Conservation (phyloP, 2,113 vertebrate genomes). For the Bubo scandiacus region DNA sequence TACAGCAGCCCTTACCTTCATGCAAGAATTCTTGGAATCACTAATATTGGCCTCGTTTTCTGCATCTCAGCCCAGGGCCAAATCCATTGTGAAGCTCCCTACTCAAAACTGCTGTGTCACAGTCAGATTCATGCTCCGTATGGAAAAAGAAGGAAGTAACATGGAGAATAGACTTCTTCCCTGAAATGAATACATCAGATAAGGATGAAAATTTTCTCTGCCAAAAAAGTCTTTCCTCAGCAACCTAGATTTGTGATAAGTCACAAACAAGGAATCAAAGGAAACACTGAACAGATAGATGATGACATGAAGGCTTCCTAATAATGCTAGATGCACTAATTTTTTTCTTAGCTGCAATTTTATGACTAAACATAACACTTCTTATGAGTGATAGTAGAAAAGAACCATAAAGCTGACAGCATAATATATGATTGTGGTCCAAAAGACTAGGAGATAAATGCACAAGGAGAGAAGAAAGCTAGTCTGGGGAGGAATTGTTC, state of each 20-base stretch:
- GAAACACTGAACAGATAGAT: neutral
- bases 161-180: neutral
- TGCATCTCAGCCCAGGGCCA: neutral
- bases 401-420: neutral
- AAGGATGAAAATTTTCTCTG: neutral
- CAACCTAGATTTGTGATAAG: neutral
- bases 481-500: neutral
- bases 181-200: neutral
- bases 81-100: neutral
- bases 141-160: neutral
- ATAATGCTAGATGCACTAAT: neutral
- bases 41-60: neutral
- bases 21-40: neutral
- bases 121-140: neutral
- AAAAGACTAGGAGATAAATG: conserved; percentile 10
- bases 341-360: conserved; percentile 34
- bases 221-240: neutral
- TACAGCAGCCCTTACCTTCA: neutral
- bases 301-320: neutral
- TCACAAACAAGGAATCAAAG: neutral
- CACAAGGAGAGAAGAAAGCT: neutral
- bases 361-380: conserved; percentile 31
- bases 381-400: conserved; percentile 5
- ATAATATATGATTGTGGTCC: neutral
- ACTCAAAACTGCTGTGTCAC: neutral